Evolutionary conservation across 92 coral and sea anemone species (phyloP).

Genomic region (Desmophyllum pertusum): DNA sequence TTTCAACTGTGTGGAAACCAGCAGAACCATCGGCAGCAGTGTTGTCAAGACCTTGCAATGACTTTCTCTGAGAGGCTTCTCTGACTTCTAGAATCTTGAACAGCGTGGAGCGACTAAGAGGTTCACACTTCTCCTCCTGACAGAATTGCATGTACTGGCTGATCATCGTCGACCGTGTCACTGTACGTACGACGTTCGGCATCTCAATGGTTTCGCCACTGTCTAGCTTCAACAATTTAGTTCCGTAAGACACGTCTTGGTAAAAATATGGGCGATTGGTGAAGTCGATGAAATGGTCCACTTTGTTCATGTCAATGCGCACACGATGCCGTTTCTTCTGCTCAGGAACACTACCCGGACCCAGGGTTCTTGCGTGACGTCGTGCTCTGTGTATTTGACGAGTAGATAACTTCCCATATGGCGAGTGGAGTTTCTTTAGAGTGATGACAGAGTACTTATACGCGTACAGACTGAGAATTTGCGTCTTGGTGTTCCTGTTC

Average conservation of each 20-base stretch:
- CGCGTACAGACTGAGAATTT: constrained; percentile 5
- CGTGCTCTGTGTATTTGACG: constrained; percentile 39
- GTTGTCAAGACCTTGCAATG: constrained; percentile 39
- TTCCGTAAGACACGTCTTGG: constrained; percentile 25
- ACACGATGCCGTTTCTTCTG: constrained; percentile 34
- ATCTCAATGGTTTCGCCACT: constrained; percentile 32
- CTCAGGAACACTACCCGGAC: constrained; percentile 49
- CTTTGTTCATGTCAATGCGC: constrained; percentile 24
- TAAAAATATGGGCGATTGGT: constrained; percentile 9
- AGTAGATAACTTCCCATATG: constrained; percentile 44
- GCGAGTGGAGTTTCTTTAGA: constrained; percentile 46
- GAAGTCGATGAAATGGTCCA: background rate
- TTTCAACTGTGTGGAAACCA: constrained; percentile 30
- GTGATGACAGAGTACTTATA: constrained; percentile 29
- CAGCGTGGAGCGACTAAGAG: constrained; percentile 19
- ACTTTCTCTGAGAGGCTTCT: constrained; percentile 21
- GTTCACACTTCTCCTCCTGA: constrained; percentile 14
- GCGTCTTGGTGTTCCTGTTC: constrained; percentile 15
- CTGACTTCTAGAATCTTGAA: constrained; percentile 24
- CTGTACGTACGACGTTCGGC: constrained; percentile 43
- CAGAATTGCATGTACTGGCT: constrained; percentile 22
- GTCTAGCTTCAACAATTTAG: constrained; percentile 15
- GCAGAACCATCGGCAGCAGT: constrained; percentile 35
- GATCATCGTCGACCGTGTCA: constrained; percentile 40
- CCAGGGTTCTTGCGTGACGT: constrained; percentile 27